phyloP scores from a whole-genome alignment of 2,113 vertebrate species.

The Hypocryptadius cinnamomeus region DNA sequence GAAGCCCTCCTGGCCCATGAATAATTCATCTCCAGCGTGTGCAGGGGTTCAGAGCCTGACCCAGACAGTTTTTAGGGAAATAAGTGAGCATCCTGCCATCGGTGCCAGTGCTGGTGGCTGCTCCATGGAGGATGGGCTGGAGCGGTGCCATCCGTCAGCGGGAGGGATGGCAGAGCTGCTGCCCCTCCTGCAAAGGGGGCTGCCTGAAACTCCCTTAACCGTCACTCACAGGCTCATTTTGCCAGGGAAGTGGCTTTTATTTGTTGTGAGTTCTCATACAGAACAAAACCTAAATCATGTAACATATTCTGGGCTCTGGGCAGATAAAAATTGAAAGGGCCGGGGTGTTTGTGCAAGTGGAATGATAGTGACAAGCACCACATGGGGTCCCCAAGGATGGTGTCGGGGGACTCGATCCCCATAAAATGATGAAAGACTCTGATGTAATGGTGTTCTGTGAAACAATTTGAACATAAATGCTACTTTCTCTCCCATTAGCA shows the following conservation, averaged over 20 bases:
- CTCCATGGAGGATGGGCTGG: background rate
- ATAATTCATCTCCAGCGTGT: background rate
- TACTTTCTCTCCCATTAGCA: slow-evolving; percentile 8
- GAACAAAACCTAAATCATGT: slow-evolving; percentile 18
- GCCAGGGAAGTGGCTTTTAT: slow-evolving; percentile 9
- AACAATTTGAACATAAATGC: background rate
- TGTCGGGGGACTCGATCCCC: background rate
- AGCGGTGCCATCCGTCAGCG: background rate
- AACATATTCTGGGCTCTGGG: background rate
- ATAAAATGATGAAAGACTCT: slow-evolving; percentile 7
- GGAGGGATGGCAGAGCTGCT: background rate
- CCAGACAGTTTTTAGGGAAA: background rate
- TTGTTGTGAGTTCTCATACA: background rate
- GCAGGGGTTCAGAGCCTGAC: background rate
- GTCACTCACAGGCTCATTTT: background rate
- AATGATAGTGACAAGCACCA: background rate
- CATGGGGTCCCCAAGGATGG: background rate
- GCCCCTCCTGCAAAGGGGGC: background rate
- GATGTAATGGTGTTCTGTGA: slow-evolving; percentile 11
- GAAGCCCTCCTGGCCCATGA: background rate
- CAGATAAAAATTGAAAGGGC: slow-evolving; percentile 18
- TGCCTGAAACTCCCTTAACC: background rate
- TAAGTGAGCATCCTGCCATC: background rate
- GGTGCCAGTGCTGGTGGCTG: background rate
- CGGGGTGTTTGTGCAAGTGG: background rate